A percentile compares a stretch with the other conserved stretches of the same genome.
Conservation (phyloP, 2,888 invertebrate genomes). For the Teinopalpus imperialis region DNA sequence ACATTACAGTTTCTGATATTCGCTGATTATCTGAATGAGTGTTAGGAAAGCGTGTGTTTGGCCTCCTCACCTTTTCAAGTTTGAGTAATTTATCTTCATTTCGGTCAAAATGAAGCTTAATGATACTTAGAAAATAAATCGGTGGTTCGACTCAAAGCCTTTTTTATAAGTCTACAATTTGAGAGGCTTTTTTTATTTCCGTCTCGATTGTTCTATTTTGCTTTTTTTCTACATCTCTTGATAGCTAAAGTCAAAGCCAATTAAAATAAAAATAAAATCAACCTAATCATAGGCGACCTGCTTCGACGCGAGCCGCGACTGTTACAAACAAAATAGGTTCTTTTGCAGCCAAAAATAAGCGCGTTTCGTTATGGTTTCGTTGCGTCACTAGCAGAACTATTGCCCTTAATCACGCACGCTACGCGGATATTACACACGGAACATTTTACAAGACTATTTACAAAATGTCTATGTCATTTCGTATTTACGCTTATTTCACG, state of each 20-base stretch:
- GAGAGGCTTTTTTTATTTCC: no score
- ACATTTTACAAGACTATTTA: no score
- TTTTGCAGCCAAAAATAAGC: constrained; percentile 46
- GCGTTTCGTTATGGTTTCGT: no score
- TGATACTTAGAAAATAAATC: constrained; percentile 8
- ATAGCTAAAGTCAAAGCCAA: no score
- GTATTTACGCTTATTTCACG: constrained; percentile 24
- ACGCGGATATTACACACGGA: constrained; percentile 35
- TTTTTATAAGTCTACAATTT: no score
- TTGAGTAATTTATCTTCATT: constrained; percentile 18
- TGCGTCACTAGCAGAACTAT: constrained; percentile 41
- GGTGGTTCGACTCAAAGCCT: no score
- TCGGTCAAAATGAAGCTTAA: constrained; percentile 7
- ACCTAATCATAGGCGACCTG: not conserved
- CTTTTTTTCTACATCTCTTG: no score
- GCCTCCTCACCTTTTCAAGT: constrained; percentile 8
- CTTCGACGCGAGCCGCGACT: constrained; percentile 42
- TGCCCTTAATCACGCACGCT: constrained; percentile 47
- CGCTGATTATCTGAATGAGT: constrained; percentile 16
- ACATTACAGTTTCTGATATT: constrained; percentile 9
- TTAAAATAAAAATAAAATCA: not conserved
- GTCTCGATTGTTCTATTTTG: no score
- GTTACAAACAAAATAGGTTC: constrained; percentile 45
- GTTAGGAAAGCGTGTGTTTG: constrained; percentile 13
- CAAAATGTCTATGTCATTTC: constrained; percentile 20